A percentile compares a stretch with the other conserved stretches of the same genome.
Evolutionary conservation across 2,113 vertebrate species (phyloP).

Genomic region (Pagrus major): DNA sequence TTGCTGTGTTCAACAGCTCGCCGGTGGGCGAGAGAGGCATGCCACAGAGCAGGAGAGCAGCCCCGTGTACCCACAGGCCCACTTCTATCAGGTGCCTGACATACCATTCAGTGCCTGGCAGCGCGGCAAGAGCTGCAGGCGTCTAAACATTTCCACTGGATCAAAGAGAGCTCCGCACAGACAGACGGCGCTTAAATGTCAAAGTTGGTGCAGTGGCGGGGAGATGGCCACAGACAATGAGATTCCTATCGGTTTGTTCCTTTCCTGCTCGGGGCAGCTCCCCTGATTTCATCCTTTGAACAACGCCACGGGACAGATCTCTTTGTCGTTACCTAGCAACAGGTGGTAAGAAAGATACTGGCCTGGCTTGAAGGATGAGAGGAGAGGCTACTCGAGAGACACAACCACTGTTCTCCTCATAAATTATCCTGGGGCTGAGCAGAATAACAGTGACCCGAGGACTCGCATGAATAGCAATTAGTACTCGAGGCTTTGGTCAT

Average conservation of each 20-base stretch:
- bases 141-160: constrained; percentile 54
- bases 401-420: constrained; percentile 49
- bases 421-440: constrained; percentile 60
- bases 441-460: constrained; percentile 49
- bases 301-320: constrained; percentile 42
- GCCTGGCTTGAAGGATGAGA: constrained; percentile 46
- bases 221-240: constrained; percentile 48
- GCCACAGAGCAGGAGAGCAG: constrained; percentile 36
- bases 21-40: constrained; percentile 30
- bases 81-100: constrained; percentile 60
- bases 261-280: constrained; percentile 51
- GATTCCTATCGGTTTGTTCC: constrained; percentile 62
- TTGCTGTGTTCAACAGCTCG: constrained; percentile 8
- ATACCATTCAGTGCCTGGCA: constrained; percentile 47
- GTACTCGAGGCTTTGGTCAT: constrained; percentile 53
- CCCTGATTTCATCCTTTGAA: constrained; percentile 57
- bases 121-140: constrained; percentile 6
- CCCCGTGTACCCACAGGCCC: constrained; percentile 49
- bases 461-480: constrained; percentile 70
- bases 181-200: constrained; percentile 51
- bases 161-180: constrained; percentile 31
- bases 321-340: constrained; percentile 79
- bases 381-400: constrained; percentile 58
- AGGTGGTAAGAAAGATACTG: constrained; percentile 66
- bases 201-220: constrained; percentile 10